These are phyloP conservation scores for Tipula vernalis DNA, from an alignment of 2,888 invertebrate species.

Conservation along the genomic window DNA sequence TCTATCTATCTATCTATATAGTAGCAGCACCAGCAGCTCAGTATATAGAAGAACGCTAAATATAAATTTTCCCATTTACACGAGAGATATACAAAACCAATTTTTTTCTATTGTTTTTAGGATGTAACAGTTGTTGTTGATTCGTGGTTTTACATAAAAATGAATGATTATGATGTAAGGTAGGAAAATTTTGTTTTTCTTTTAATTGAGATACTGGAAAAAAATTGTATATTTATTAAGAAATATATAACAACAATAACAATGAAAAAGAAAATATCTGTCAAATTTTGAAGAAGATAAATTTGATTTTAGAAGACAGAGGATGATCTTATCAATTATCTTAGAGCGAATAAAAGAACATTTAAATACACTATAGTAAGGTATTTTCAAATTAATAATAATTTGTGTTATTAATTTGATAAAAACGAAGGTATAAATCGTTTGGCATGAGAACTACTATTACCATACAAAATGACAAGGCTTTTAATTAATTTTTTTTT, in stretches of 20 bases:
- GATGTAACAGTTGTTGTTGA: neutral
- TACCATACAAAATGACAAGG: neutral
- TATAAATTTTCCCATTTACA: neutral
- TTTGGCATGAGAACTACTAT: no score
- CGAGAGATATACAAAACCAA: neutral
- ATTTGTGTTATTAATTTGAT: neutral
- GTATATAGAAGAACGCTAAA: neutral
- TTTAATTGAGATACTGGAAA: neutral
- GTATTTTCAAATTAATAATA: neutral
- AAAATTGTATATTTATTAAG: neutral
- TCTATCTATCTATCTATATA: neutral
- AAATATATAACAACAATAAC: neutral
- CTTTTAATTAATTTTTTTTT: neutral
- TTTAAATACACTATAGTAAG: neutral
- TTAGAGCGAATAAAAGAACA: neutral
- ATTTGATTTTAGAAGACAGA: neutral
- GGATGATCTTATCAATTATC: neutral
- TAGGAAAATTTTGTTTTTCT: neutral
- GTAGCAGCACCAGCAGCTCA: neutral
- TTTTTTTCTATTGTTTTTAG: neutral
- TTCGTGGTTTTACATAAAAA: conserved; percentile 4
- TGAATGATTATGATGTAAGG: neutral
- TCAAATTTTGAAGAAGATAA: neutral
- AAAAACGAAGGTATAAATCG: neutral
- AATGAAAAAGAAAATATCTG: neutral